Percentiles rank a stretch among this genome's conserved stretches.
These are phyloP conservation scores for Nephotettix cincticeps DNA, from an alignment of 1,140 invertebrate species.

Conservation along the genomic window DNA sequence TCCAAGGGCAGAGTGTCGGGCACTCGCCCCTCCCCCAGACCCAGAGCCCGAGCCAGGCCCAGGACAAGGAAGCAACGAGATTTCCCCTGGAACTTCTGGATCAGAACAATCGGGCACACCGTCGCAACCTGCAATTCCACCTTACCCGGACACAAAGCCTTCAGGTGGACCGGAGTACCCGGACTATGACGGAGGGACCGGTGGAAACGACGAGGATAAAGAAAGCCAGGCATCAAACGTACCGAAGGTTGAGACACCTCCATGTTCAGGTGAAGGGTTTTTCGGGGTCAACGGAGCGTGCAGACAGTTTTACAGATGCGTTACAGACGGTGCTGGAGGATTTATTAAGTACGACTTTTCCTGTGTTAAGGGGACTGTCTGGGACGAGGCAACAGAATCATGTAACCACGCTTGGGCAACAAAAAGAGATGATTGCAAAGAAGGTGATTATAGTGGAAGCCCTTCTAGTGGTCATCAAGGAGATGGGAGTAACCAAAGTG, in stretches of 20 bases:
- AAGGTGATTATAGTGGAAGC: background rate
- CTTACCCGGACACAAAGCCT: background rate
- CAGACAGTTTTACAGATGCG: slow-evolving; percentile 66
- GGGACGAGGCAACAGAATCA: slow-evolving; percentile 57
- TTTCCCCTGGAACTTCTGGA: background rate
- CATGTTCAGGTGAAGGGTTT: slow-evolving; percentile 53
- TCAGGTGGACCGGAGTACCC: background rate
- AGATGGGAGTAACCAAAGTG: too few relatives aligned
- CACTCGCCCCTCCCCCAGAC: slow-evolving; percentile 11
- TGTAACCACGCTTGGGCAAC: slow-evolving; percentile 62
- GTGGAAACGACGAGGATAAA: background rate
- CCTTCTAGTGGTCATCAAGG: too few relatives aligned
- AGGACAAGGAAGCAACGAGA: background rate
- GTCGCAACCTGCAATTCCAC: background rate
- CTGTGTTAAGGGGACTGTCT: slow-evolving; percentile 64
- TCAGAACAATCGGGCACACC: background rate
- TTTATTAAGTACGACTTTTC: slow-evolving; percentile 61
- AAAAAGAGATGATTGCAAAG: slow-evolving; percentile 42
- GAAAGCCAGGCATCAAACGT: background rate
- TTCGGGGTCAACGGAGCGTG: slow-evolving; percentile 59
- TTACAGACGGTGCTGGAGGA: slow-evolving; percentile 56
- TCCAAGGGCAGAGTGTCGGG: slow-evolving; percentile 54
- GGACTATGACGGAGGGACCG: background rate
- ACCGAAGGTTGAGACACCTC: slow-evolving; percentile 14
- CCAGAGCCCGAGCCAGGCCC: slow-evolving; percentile 25